A percentile compares a stretch with the other conserved stretches of the same genome.
These are phyloP conservation scores for Vanessa tameamea DNA, from an alignment of 1,140 invertebrate genomes.

Conservation along the genomic window DNA sequence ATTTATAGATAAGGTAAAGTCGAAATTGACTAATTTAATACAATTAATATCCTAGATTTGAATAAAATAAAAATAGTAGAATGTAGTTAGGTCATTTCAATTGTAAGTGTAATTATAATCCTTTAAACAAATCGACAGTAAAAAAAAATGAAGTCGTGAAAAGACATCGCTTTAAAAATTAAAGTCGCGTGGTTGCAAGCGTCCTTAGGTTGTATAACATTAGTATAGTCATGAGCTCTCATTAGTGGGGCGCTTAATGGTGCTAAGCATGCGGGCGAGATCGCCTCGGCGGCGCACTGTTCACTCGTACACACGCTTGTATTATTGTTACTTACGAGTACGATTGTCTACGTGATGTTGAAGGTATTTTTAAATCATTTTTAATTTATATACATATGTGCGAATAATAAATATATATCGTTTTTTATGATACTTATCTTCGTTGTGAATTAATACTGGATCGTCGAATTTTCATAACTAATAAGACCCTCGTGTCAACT, in stretches of 20 bases:
- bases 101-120: too few species aligned
- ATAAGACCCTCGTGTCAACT: background rate
- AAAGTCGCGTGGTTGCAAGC: constrained; percentile 1
- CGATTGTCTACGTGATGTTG: background rate
- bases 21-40: too few species aligned
- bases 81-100: too few species aligned
- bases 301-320: constrained; percentile 23
- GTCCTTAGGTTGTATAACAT: constrained; percentile 16
- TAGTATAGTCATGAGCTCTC: constrained; percentile 47
- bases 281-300: constrained; percentile 34
- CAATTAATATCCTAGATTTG: too few species aligned
- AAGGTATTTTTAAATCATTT: background rate
- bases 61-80: too few species aligned
- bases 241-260: constrained; percentile 67
- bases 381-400: too few species aligned
- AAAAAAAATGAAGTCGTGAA: background rate
- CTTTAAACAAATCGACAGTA: too few species aligned
- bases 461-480: background rate
- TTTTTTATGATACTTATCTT: too few species aligned
- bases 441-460: background rate
- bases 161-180: background rate
- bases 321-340: constrained; percentile 17
- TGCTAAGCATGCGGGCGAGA: constrained; percentile 64
- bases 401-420: too few species aligned
- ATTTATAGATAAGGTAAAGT: too few species aligned